These are phyloP conservation scores for Ciona savignyi DNA, from an alignment of 23 tunicate genomes.

Conservation along the genomic window DNA sequence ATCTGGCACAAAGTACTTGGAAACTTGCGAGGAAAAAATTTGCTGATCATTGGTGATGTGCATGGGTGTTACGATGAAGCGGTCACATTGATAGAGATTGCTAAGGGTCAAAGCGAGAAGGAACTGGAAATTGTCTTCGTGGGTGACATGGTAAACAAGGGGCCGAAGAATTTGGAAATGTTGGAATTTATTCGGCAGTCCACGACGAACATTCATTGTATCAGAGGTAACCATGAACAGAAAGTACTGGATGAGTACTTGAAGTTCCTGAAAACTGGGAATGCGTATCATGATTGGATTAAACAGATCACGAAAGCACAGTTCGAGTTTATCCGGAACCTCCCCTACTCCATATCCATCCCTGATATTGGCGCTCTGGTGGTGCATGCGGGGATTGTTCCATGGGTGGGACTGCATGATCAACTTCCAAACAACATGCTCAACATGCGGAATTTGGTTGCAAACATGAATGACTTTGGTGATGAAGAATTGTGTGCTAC, in stretches of 20 bases:
- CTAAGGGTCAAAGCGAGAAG: constrained; percentile 1
- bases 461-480: constrained; percentile 43
- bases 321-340: constrained; percentile 33
- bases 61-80: constrained; percentile 64
- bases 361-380: constrained; percentile 41
- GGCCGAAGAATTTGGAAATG: constrained; percentile 61
- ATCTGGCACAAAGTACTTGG: constrained; percentile 39
- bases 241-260: constrained; percentile 37
- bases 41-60: too few species aligned
- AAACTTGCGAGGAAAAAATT: constrained; percentile 38
- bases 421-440: constrained; percentile 61
- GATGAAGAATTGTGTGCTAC: constrained; percentile 31
- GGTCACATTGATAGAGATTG: constrained; percentile 11
- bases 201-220: constrained; percentile 21
- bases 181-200: constrained; percentile 24
- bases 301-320: constrained; percentile 14
- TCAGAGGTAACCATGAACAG: constrained; percentile 93
- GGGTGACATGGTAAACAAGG: too few species aligned
- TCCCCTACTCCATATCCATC: constrained; percentile 74
- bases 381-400: constrained; percentile 79
- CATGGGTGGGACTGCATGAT: constrained; percentile 19
- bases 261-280: constrained; percentile 1
- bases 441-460: constrained; percentile 57
- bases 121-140: constrained; percentile 53
- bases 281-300: constrained; percentile 24